Percentiles rank a stretch among this genome's conserved stretches.
Evolutionary conservation across 2,797 vertebrate genomes (phyloP).

Genomic region (Podargus strigoides): DNA sequence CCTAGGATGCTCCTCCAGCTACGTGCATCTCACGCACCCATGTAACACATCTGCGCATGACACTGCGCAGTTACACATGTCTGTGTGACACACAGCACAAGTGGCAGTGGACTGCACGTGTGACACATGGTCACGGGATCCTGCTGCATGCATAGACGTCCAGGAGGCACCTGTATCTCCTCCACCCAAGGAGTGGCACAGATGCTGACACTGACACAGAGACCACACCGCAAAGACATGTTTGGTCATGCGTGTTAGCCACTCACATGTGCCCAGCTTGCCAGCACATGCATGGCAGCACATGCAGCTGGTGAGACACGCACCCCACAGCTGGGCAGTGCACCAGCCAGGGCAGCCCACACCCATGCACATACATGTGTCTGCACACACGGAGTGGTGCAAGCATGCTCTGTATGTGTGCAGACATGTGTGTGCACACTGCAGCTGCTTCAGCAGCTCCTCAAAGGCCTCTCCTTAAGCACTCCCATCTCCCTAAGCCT

Average conservation of each 20-base stretch:
- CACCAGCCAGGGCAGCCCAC: not conserved
- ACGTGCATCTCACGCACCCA: rapidly evolving
- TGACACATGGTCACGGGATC: too few relatives aligned
- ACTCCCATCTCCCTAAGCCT: not conserved
- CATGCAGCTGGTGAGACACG: not conserved
- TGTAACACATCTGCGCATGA: not conserved
- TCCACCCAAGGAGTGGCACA: not conserved
- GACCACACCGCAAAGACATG: not conserved
- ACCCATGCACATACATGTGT: not conserved
- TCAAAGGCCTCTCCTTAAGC: not conserved
- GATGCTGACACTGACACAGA: not conserved
- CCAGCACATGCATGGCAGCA: not conserved
- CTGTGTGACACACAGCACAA: too few relatives aligned
- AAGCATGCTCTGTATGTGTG: not conserved
- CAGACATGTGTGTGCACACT: not conserved
- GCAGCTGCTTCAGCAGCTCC: not conserved
- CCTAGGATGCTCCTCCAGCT: not conserved
- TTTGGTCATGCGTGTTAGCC: not conserved
- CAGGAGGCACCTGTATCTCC: not conserved
- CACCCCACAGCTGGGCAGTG: not conserved
- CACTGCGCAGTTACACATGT: rapidly evolving
- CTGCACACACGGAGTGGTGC: not conserved
- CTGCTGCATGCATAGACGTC: not conserved
- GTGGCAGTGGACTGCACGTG: too few relatives aligned
- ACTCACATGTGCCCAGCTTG: too few relatives aligned